A percentile compares a stretch with the other conserved stretches of the same genome.
phyloP scores from a whole-genome alignment of 2,113 vertebrate genomes.

The Puffinus mauretanicus region DNA sequence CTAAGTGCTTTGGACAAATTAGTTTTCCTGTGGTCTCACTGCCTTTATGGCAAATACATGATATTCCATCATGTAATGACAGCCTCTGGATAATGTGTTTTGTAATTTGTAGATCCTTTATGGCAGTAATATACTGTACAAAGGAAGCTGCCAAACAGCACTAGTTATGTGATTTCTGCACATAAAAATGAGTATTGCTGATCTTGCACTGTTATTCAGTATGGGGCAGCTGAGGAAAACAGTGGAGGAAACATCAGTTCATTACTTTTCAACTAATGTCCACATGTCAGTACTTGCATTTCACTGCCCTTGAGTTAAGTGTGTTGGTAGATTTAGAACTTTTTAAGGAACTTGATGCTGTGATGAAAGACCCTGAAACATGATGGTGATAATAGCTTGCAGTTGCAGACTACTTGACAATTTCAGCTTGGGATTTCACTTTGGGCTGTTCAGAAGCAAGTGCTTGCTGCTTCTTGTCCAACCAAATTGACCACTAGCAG shows the following conservation, averaged over 20 bases:
- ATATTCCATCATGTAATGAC: not conserved
- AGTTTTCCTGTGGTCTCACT: not conserved
- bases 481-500: not conserved
- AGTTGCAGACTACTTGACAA: not conserved
- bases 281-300: not conserved
- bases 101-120: not conserved
- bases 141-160: not conserved
- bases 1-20: not conserved
- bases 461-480: not conserved
- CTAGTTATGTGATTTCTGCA: not conserved
- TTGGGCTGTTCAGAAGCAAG: not conserved
- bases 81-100: not conserved
- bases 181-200: not conserved
- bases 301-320: not conserved
- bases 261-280: not conserved
- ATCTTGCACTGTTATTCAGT: not conserved
- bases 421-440: not conserved
- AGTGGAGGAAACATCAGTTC: not conserved
- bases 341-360: not conserved
- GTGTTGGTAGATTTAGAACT: not conserved
- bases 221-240: not conserved
- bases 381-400: not conserved
- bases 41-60: not conserved
- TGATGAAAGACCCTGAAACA: not conserved
- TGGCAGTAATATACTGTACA: not conserved